phyloP scores from a whole-genome alignment of 2,888 invertebrate genomes.

The Heliothis peltigera region DNA sequence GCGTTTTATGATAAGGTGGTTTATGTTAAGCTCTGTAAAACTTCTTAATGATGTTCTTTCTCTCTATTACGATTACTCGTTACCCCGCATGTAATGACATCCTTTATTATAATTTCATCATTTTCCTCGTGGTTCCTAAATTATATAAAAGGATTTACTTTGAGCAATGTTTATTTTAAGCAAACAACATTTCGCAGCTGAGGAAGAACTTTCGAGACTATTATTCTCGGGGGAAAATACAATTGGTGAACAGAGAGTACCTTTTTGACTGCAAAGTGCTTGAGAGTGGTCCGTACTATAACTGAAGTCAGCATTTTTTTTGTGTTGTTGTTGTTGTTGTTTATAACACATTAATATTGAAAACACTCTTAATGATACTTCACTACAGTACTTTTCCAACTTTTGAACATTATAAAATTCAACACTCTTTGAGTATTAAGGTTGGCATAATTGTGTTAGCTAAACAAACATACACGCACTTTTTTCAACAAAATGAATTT shows the following conservation, averaged over 20 bases:
- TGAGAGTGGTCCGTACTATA: background rate
- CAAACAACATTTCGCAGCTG: background rate
- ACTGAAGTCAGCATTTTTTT: background rate
- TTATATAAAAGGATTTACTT: constrained; percentile 1
- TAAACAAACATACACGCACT: too few species aligned
- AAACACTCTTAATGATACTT: background rate
- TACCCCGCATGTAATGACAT: too few species aligned
- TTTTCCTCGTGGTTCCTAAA: constrained; percentile 4
- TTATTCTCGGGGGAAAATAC: background rate
- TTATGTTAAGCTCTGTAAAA: too few species aligned
- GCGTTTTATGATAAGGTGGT: too few species aligned
- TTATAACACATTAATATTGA: background rate
- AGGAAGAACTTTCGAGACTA: background rate
- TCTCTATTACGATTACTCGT: too few species aligned
- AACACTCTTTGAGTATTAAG: too few species aligned
- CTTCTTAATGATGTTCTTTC: too few species aligned
- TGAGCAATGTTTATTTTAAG: constrained; percentile 18
- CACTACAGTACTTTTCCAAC: background rate
- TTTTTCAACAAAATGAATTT: too few species aligned
- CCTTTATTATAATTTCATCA: constrained; percentile 22
- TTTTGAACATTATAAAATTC: too few species aligned
- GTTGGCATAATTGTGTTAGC: too few species aligned
- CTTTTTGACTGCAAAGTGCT: background rate
- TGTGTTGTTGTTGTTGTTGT: background rate
- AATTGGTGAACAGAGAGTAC: background rate